Evolutionary conservation across 2,888 invertebrate species (phyloP), one percentile per base, ranked within the genome.

Genomic region (Mesochorus sp.): DNA sequence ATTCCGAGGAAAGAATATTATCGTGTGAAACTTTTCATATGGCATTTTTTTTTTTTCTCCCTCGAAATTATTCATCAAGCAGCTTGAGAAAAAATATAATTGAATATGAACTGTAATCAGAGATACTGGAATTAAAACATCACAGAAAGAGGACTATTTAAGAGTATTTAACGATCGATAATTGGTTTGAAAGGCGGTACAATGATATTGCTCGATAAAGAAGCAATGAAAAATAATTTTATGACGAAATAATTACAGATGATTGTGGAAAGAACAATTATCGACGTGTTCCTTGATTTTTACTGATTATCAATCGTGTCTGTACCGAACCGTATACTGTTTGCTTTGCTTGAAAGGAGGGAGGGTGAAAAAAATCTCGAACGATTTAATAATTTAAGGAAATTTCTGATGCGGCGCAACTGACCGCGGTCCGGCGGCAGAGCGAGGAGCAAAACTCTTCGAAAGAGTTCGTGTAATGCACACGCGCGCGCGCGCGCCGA

Each of bases 391-490:
- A 39, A 66, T 51, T 44, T 34, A 10, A 6, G 39, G 39, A 19
- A 26, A 42, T 42, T n/a, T 28, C 37, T n/a, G 42, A 21, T 47
- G n/a, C n/a, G 55, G 24, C 12, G 61, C 21, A 51, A 26, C 24
- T 64, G 64, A 76, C 64, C 70, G 62, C 47, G 66, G 34, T 24
- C 55, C 53, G 68, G 74, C 31, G 28, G 24, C 24, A 34, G 61
- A 21, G 47, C 37, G 62, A 71, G 47, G 24, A 24, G 37, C 14
- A 53, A 72, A 66, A 67, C 66, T 72, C 72, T 66, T 47, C 53
- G 59, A 61, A 55, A 77, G 75, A 53, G 49, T 70, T 44, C 17
- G 67, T 51, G 77, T 78, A 77, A 80, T 76, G 72, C 68, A 77
- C 76, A 61, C 71, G 72, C 49, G 53, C 53, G 68, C 68, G 74